A percentile compares a stretch with the other conserved stretches of the same genome.
These are phyloP conservation scores for Neopelma chrysocephalum DNA, from an alignment of 2,797 vertebrate genomes.

Conservation along the genomic window DNA sequence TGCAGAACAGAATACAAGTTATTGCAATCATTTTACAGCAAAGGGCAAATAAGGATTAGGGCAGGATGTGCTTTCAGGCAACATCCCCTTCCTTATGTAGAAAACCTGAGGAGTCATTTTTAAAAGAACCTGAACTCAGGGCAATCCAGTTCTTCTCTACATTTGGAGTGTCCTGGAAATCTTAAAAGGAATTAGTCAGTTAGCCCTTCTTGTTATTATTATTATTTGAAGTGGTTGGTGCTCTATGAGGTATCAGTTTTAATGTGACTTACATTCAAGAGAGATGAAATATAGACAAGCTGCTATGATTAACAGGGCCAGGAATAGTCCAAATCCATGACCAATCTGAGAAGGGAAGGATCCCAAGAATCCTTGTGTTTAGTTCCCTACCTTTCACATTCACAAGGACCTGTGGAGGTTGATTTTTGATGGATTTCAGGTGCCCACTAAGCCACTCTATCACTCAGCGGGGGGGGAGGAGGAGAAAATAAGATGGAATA, in stretches of 20 bases:
- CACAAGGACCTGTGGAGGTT: background rate
- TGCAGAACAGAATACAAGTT: background rate
- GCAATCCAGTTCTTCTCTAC: background rate
- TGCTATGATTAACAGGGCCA: background rate
- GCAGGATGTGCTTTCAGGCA: background rate
- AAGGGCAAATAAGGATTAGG: background rate
- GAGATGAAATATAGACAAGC: background rate
- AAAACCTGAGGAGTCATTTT: background rate
- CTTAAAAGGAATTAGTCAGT: background rate
- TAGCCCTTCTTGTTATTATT: background rate
- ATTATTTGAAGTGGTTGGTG: background rate
- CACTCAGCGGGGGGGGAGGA: background rate
- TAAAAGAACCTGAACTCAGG: background rate
- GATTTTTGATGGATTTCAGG: background rate
- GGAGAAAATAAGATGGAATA: background rate
- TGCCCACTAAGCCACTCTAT: background rate
- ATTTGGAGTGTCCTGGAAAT: fast-evolving
- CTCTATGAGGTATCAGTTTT: background rate
- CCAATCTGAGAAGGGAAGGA: background rate
- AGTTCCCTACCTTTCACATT: background rate
- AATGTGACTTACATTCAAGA: background rate
- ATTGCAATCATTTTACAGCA: background rate
- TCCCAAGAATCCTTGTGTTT: background rate
- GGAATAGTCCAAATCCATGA: fast-evolving
- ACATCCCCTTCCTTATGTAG: background rate